Conservation (phyloP, 2,888 invertebrate genomes). For the Pachycephus smyrnensis region DNA sequence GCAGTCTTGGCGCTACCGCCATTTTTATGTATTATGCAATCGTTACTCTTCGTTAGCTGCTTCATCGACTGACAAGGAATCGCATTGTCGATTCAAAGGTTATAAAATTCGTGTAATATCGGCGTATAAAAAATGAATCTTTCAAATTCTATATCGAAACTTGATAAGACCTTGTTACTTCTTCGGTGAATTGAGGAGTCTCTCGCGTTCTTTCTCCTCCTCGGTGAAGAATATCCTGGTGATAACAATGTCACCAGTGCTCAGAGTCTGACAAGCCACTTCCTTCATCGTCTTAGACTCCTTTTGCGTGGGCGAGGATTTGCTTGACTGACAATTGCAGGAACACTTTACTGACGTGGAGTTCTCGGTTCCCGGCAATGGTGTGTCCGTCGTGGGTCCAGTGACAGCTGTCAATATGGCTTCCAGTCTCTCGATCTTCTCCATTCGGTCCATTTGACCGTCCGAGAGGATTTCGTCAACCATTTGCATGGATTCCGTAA, state of each 20-base stretch:
- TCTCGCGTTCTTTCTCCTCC: constrained; percentile 72
- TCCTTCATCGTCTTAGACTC: constrained; percentile 56
- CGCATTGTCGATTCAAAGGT: background rate
- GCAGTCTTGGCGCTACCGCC: background rate
- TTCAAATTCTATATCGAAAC: background rate
- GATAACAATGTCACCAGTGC: constrained; percentile 93
- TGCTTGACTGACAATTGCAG: constrained; percentile 70
- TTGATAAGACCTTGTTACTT: constrained; percentile 38
- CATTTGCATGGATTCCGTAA: constrained; percentile 91
- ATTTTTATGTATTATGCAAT: background rate
- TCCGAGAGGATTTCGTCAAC: constrained; percentile 88
- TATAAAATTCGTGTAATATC: background rate
- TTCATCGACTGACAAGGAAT: background rate
- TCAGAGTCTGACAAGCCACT: constrained; percentile 85
- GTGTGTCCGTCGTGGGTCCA: constrained; percentile 74
- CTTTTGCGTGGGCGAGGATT: constrained; percentile 68
- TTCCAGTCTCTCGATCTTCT: constrained; percentile 88
- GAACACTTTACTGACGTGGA: constrained; percentile 69
- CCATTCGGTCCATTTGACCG: constrained; percentile 84
- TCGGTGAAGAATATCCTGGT: constrained; percentile 81
- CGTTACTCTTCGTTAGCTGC: background rate
- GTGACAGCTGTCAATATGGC: constrained; percentile 86
- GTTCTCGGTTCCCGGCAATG: constrained; percentile 70
- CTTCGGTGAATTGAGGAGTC: constrained; percentile 70
- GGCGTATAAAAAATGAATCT: background rate